These are phyloP conservation scores for Meloidogyne floridensis DNA, from an alignment of 1,140 invertebrate genomes.

Conservation along the genomic window DNA sequence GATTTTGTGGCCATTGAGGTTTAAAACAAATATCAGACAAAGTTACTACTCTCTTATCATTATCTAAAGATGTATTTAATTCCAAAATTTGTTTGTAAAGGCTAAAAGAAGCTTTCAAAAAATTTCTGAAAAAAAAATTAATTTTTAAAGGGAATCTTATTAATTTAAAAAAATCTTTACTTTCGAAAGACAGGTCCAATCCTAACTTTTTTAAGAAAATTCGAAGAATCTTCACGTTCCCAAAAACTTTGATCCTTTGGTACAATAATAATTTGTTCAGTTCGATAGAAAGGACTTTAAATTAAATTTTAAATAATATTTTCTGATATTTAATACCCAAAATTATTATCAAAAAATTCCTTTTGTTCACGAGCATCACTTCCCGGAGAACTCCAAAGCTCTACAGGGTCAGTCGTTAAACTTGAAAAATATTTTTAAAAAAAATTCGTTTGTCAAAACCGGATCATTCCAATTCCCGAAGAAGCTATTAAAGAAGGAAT, in stretches of 20 bases:
- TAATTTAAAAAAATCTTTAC: slow-evolving; percentile 37
- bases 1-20: slow-evolving; percentile 75
- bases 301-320: background rate
- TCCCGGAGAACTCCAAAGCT: slow-evolving; percentile 88
- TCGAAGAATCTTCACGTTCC: slow-evolving; percentile 37
- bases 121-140: slow-evolving; percentile 66
- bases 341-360: slow-evolving; percentile 86
- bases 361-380: slow-evolving; percentile 82
- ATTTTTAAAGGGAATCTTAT: too few species aligned
- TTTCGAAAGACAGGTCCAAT: slow-evolving; percentile 81
- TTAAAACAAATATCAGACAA: slow-evolving; percentile 86
- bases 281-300: slow-evolving; percentile 86
- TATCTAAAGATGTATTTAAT: slow-evolving; percentile 17
- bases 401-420: slow-evolving; percentile 89
- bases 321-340: slow-evolving; percentile 68
- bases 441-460: slow-evolving; percentile 49
- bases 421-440: background rate
- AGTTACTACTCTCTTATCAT: slow-evolving; percentile 33
- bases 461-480: slow-evolving; percentile 74
- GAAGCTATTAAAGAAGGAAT: slow-evolving; percentile 71
- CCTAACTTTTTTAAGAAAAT: slow-evolving; percentile 64
- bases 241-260: slow-evolving; percentile 58
- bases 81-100: slow-evolving; percentile 40
- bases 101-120: slow-evolving; percentile 71
- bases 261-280: slow-evolving; percentile 81